phyloP scores from a whole-genome alignment of 2,797 vertebrate genomes.

The Octomys mimax region DNA sequence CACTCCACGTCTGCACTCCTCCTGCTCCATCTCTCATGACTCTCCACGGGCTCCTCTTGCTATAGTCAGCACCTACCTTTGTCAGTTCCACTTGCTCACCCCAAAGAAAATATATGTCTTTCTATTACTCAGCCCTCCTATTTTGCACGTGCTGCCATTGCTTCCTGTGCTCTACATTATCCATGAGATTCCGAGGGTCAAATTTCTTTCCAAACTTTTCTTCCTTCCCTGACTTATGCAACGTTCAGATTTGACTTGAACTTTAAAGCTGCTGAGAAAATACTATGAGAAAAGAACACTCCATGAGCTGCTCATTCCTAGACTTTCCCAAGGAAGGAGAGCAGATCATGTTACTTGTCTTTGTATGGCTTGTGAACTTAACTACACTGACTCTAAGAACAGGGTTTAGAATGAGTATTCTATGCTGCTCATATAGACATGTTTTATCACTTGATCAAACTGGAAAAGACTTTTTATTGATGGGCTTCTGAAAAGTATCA shows the following conservation, averaged over 20 bases:
- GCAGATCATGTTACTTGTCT: neutral
- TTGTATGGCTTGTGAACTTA: neutral
- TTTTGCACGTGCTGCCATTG: neutral
- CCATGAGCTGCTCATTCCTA: neutral
- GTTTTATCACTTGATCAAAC: neutral
- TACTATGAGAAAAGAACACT: neutral
- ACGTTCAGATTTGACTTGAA: neutral
- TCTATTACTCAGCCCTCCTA: neutral
- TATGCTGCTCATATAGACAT: neutral
- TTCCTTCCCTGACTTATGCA: neutral
- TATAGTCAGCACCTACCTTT: neutral
- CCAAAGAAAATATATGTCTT: neutral
- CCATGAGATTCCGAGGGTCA: neutral
- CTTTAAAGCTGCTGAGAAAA: neutral
- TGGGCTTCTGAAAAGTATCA: neutral
- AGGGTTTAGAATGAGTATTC: neutral
- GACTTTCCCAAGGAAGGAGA: neutral
- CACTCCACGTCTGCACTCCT: neutral
- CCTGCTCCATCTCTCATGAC: rapidly evolving
- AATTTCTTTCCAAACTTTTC: neutral
- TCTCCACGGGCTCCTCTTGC: too few relatives aligned
- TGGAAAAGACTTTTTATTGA: neutral
- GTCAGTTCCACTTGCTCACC: neutral
- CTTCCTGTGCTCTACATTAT: neutral
- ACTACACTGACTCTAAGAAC: neutral